These are phyloP conservation scores for Thomomys bottae DNA, from an alignment of 2,113 vertebrate genomes.

Conservation along the genomic window DNA sequence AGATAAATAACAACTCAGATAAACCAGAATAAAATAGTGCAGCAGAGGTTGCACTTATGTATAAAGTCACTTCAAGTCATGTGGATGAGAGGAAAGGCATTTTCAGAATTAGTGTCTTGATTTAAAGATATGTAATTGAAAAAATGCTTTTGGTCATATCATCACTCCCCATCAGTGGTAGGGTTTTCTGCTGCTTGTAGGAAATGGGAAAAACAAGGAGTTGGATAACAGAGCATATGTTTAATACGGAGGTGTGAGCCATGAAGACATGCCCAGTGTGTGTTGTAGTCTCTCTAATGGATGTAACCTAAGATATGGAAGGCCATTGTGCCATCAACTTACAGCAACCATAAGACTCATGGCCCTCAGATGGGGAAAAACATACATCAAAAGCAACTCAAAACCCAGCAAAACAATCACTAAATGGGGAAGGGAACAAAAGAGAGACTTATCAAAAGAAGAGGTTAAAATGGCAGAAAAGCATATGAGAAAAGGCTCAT, in stretches of 20 bases:
- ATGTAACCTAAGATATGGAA: neutral
- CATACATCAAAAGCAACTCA: too few relatives aligned
- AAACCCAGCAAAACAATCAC: too few relatives aligned
- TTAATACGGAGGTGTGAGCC: neutral
- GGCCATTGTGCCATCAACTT: neutral
- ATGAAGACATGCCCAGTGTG: neutral
- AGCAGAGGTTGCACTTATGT: neutral
- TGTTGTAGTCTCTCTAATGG: neutral
- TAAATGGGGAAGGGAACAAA: too few relatives aligned
- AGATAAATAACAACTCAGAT: neutral
- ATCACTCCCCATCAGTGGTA: neutral
- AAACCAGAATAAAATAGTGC: neutral
- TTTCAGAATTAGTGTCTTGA: conserved; percentile 49
- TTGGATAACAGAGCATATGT: neutral
- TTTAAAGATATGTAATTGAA: conserved; percentile 41
- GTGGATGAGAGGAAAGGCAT: neutral
- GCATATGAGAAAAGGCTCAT: too few relatives aligned
- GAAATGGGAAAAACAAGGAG: neutral
- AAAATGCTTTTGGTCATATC: conserved; percentile 46
- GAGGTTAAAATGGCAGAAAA: too few relatives aligned
- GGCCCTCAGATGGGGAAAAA: conserved; percentile 51
- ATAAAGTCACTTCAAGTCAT: conserved; percentile 38
- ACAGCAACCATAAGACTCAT: conserved; percentile 22
- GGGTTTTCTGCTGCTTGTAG: neutral
- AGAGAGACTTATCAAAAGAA: too few relatives aligned